phyloP scores from a whole-genome alignment of 2,113 vertebrate species.

The Pterocles gutturalis region DNA sequence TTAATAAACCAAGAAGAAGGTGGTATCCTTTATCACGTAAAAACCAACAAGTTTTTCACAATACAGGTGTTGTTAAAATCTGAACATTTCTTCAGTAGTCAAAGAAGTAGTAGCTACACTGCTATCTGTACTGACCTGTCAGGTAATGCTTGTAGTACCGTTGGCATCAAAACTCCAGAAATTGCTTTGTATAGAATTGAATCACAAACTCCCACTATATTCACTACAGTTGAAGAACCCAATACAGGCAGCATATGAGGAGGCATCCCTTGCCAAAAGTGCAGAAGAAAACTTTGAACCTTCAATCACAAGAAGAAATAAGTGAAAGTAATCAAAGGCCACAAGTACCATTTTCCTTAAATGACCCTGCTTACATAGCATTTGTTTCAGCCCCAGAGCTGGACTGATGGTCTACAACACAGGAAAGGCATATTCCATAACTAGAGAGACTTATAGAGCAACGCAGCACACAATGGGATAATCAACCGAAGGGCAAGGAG shows the following conservation, averaged over 20 bases:
- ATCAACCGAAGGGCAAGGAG: not conserved
- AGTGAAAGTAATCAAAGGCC: not conserved
- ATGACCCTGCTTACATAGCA: not conserved
- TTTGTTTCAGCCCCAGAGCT: not conserved
- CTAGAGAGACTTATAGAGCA: not conserved
- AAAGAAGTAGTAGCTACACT: not conserved
- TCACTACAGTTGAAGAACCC: constrained; percentile 94
- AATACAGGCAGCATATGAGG: constrained; percentile 97
- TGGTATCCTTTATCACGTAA: not conserved
- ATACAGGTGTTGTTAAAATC: not conserved
- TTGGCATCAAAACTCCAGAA: constrained; percentile 98
- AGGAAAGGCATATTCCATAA: not conserved
- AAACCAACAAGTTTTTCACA: not conserved
- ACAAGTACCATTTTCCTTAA: not conserved
- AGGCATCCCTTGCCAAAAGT: constrained; percentile 99
- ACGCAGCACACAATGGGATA: accelerated
- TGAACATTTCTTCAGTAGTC: not conserved
- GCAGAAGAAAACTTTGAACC: constrained; percentile 99
- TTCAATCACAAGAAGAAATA: constrained; percentile 53
- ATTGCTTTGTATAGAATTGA: constrained; percentile 99
- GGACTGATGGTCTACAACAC: not conserved
- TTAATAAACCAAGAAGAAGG: not conserved
- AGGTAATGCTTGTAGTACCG: constrained; percentile 94
- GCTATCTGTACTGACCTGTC: constrained; percentile 86
- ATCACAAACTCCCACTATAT: constrained; percentile 98